phyloP scores from a whole-genome alignment of 1,140 invertebrate species.

The Drosophila pectinifera region DNA sequence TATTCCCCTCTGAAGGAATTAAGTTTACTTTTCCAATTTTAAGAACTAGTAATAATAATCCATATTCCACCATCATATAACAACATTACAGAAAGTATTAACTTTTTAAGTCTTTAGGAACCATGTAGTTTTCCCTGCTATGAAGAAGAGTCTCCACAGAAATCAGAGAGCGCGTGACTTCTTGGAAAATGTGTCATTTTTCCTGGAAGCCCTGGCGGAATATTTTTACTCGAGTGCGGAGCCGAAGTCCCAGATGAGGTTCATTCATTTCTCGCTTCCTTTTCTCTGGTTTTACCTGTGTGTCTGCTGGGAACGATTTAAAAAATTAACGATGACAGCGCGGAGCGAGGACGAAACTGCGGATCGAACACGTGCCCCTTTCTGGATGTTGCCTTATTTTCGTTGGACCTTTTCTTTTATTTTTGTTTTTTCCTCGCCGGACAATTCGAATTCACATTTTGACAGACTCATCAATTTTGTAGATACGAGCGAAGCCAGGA shows the following conservation, averaged over 20 bases:
- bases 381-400: slow-evolving; percentile 8
- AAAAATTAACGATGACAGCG: slow-evolving; percentile 82
- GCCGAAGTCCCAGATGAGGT: background rate
- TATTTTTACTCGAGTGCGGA: slow-evolving; percentile 11
- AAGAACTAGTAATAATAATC: too few species aligned
- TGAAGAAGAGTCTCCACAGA: background rate
- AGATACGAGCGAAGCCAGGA: slow-evolving; percentile 54
- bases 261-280: slow-evolving; percentile 19
- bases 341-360: slow-evolving; percentile 39
- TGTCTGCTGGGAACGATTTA: slow-evolving; percentile 49
- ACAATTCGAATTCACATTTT: slow-evolving; percentile 82
- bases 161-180: slow-evolving; percentile 58
- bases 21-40: too few species aligned
- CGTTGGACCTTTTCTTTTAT: slow-evolving; percentile 15
- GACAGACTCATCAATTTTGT: slow-evolving; percentile 85
- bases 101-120: too few species aligned
- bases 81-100: too few species aligned
- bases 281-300: slow-evolving; percentile 48
- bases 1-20: too few species aligned
- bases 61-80: too few species aligned
- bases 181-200: slow-evolving; percentile 80
- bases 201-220: slow-evolving; percentile 52
- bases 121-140: background rate
- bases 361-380: slow-evolving; percentile 73
- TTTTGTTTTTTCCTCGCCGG: slow-evolving; percentile 17